Evolutionary conservation across 2,113 vertebrate species (phyloP), one percentile per base, ranked within the genome.

Genomic region (Melospiza georgiana): DNA sequence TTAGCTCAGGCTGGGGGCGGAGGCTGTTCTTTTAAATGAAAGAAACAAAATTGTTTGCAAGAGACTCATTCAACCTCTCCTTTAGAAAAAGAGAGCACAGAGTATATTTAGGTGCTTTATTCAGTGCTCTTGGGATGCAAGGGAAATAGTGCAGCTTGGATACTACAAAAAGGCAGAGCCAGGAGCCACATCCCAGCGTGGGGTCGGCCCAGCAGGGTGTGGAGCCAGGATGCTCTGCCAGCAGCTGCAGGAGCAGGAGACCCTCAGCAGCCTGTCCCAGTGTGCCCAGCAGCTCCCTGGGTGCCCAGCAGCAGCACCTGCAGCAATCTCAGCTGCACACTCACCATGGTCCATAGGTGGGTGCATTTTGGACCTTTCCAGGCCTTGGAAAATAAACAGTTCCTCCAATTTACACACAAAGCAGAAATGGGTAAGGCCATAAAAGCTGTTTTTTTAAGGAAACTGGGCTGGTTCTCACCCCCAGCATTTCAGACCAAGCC

Each of bases 21-120:
- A 95, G 95, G 96, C 95, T 96, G 95, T 92, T 93, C 94, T 95
- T 95, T 82, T 94, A 96, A 96, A 97, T 84, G 93, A 94, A 93
- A 93, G 88, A 93, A 96, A 97, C 90, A 94, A 97, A 96, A 97
- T 96, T 96, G 88, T 97, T 96, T 95, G 95, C 94, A 82, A 94
- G 95, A 95, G 94, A 94, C 95, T 97, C 92, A 93, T 96, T 96
- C 95, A 97, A 96, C 72, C 91, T 89, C 87, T 91, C 58, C 91
- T 95, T 92, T 82, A 73, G 87, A 78, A 78, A 92, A 91, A 54
- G 78, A 55, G 89, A 95, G 92, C 73, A 66, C 68, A 12, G 90
- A 54, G 88, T 95, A 65, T 95, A 95, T 94, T 96, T 93, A 94
- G 85, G 90, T 75, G 95, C 83, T 96, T 96, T 96, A 81, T 89